Conservation (phyloP, 2,113 vertebrate genomes). For the Otis tarda region DNA sequence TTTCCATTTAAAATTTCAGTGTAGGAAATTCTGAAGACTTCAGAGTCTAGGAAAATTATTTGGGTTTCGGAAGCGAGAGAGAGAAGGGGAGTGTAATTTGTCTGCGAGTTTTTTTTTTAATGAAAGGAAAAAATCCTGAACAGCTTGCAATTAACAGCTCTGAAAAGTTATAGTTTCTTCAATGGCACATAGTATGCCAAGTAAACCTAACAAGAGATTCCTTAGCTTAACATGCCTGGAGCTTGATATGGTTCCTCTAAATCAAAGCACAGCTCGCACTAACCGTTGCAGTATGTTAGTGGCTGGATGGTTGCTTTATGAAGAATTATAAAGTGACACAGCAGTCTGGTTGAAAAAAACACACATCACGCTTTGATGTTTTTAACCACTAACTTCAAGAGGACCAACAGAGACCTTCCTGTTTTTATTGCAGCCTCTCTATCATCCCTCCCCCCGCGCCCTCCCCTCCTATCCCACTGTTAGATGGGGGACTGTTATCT, state of each 20-base stretch:
- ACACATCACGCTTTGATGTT: conserved; percentile 49
- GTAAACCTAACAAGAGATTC: conserved; percentile 48
- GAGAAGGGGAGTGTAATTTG: background rate
- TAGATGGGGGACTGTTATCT: conserved; percentile 51
- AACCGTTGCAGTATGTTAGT: conserved; percentile 56
- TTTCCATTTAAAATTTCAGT: conserved; percentile 26
- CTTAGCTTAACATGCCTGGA: conserved; percentile 39
- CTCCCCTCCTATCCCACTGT: background rate
- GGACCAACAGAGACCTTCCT: conserved; percentile 65
- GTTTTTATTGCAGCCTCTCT: conserved; percentile 66
- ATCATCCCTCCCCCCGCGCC: conserved; percentile 21
- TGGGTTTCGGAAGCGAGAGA: background rate
- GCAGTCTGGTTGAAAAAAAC: conserved; percentile 55
- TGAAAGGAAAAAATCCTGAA: conserved; percentile 36
- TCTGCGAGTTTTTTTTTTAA: background rate
- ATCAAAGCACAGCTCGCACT: conserved; percentile 48
- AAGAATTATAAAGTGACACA: conserved; percentile 72
- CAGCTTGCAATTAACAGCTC: conserved; percentile 47
- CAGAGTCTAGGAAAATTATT: conserved; percentile 13
- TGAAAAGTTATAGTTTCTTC: conserved; percentile 49
- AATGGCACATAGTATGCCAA: conserved; percentile 16
- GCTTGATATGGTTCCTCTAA: conserved; percentile 39
- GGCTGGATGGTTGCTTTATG: conserved; percentile 55
- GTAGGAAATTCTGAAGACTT: conserved; percentile 34
- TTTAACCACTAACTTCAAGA: conserved; percentile 66